Conservation (phyloP, 1,140 invertebrate genomes). For the Drosophila cardini region DNA sequence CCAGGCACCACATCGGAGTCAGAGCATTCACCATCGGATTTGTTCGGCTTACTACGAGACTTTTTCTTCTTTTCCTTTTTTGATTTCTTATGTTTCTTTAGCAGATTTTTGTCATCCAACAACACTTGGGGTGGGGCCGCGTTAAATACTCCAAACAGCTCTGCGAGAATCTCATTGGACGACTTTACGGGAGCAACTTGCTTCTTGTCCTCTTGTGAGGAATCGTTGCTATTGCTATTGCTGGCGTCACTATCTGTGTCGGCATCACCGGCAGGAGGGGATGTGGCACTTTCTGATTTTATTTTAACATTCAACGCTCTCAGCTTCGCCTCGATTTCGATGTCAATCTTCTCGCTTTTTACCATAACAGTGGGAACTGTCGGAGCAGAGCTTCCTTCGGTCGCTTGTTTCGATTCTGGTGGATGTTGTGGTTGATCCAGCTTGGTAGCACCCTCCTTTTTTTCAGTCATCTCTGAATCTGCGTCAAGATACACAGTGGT, state of each 20-base stretch:
- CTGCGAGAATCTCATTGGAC: constrained; percentile 91
- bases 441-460: constrained; percentile 35
- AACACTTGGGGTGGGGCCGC: constrained; percentile 86
- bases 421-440: constrained; percentile 27
- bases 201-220: constrained; percentile 77
- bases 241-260: constrained; percentile 26
- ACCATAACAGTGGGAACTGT: constrained; percentile 39
- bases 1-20: constrained; percentile 85
- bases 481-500: not conserved
- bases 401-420: constrained; percentile 16
- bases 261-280: constrained; percentile 8
- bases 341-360: constrained; percentile 62
- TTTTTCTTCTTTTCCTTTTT: constrained; percentile 85
- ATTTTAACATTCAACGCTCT: constrained; percentile 57
- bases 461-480: constrained; percentile 60
- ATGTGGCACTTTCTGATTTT: constrained; percentile 36
- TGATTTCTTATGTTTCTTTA: constrained; percentile 86
- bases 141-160: constrained; percentile 89
- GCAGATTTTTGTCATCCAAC: constrained; percentile 66
- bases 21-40: constrained; percentile 85
- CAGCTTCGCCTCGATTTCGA: constrained; percentile 66
- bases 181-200: constrained; percentile 86
- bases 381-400: not conserved
- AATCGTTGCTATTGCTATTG: constrained; percentile 38
- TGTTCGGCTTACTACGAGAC: constrained; percentile 85